Evolutionary conservation across 2,888 invertebrate genomes (phyloP), one percentile per base, ranked within the genome.

Genomic region (Alcis repandata): DNA sequence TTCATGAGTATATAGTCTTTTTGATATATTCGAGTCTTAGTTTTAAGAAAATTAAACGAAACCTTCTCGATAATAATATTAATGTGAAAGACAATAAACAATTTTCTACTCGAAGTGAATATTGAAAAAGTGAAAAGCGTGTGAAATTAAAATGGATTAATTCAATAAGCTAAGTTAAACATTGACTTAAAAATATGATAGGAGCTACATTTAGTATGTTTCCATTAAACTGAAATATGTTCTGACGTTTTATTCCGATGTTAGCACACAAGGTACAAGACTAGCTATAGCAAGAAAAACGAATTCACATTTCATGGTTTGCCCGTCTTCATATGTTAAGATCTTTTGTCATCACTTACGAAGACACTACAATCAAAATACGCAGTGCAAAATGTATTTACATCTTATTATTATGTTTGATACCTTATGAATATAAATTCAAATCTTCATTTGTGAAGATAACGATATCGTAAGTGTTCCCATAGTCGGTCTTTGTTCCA

Each of bases 401-500:
- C 76, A 80, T 75, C 74, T 68, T 75, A 75, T 59, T 68, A 73
- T 70, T 71, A 75, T 79, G 73, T 74, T 77, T 77, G 73, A 71
- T 70, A 68, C 67, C 70, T 70, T 71, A 74, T 74, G 43, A 46
- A 69, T 64, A 81, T 51, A 84, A 79, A 83, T 79, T 77, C 79
- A 79, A 89, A 87, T 90, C 91, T 86, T 87, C 90, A 91, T 89
- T 88, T 89, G 78, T 89, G 89, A 79, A 89, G 90, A 91, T 90
- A 90, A 90, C 89, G 78, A 83, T 84, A 82, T 78, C 74, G 76
- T 79, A 76, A 78, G 79, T 87, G 87, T 82, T 87, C 86, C 86
- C 87, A 82, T 74, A 72, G 80, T 82, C 77, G 78, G 73, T 10
- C 15, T 46, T 48, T 20, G 0, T 63, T 67, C 49, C 72, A 69